Base-by-base conservation (phyloP, 2,888 invertebrate species). In the Phymatocera aterrima region DNA sequence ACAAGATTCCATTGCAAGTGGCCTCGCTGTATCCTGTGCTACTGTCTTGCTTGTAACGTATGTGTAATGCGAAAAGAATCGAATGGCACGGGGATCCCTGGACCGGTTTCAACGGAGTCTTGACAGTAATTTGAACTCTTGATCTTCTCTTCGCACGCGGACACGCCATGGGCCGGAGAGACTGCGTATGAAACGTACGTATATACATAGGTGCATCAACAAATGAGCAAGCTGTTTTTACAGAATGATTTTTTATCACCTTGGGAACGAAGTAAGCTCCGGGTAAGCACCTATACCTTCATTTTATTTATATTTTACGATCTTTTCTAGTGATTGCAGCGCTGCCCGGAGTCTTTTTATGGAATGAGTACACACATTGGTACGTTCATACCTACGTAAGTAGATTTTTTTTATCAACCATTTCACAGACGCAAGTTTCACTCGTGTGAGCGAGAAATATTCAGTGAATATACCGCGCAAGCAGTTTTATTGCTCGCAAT, bases 41-140 rank as follows among this genome's bases (percentile, higher is more conserved):
- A 21, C 24, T n/a, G 43, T 40, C 24, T 68, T 68, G 15, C 24
- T 68, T 68, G 31, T 68, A n/a, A n/a, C 15, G 15, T 37, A 61
- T 68, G 34, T 34, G 2, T 10, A 34, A 24, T 28, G 12, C 10
- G 10, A 72, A 18, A 34, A 24, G 31, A 72, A 72, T 10, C 28
- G 34, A 72, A 18, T 51, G 2, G 24, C 48, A 31, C 28, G 51
- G 72, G 72, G 72, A 72, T 72, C 34, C 72, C 72, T 51, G 3
- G 68, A 72, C 72, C 51, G 72, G 72, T 72, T 51, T 72, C 2
- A 24, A 34, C 10, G 31, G 21, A 51, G 48, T 68, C 40, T 68
- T 68, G 43, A 68, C 51, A 34, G 72, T 51, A 51, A 51, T 4
- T 34, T 72, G 72, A 72, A 72, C 72, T 51, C 51, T 72, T 72